Evolutionary conservation across 2,888 invertebrate genomes (phyloP).

Genomic region (Saturnia pavonia): DNA sequence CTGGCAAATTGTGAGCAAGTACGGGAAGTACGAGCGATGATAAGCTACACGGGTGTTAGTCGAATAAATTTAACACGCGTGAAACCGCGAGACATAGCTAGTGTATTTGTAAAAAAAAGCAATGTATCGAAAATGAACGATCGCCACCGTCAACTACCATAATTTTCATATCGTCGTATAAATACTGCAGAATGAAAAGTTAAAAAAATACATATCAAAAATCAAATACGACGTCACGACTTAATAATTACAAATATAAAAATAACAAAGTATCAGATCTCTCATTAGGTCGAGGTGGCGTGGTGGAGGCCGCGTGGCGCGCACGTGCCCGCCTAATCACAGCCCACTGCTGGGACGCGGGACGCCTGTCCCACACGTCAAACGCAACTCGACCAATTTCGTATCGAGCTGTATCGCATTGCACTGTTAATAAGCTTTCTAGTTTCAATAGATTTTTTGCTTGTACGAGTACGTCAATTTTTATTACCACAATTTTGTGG

Average conservation of each 20-base stretch:
- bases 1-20: too few species aligned
- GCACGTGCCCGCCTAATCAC: conserved; percentile 19
- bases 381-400: conserved; percentile 6
- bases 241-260: conserved; percentile 4
- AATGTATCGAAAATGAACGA: too few species aligned
- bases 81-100: too few species aligned
- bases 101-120: too few species aligned
- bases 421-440: background rate
- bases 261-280: conserved; percentile 21
- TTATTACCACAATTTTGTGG: background rate
- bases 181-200: too few species aligned
- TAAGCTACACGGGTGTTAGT: too few species aligned
- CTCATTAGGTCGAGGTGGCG: background rate
- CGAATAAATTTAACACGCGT: too few species aligned
- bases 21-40: too few species aligned
- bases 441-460: background rate
- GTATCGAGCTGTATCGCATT: conserved; percentile 1
- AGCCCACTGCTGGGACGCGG: conserved; percentile 3
- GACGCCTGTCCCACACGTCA: conserved; percentile 11
- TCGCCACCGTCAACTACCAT: too few species aligned
- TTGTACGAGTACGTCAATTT: background rate
- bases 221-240: background rate
- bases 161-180: too few species aligned
- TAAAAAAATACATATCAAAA: background rate
- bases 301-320: conserved; percentile 12